phyloP scores from a whole-genome alignment of 2,113 vertebrate species.

The Macaca nemestrina region DNA sequence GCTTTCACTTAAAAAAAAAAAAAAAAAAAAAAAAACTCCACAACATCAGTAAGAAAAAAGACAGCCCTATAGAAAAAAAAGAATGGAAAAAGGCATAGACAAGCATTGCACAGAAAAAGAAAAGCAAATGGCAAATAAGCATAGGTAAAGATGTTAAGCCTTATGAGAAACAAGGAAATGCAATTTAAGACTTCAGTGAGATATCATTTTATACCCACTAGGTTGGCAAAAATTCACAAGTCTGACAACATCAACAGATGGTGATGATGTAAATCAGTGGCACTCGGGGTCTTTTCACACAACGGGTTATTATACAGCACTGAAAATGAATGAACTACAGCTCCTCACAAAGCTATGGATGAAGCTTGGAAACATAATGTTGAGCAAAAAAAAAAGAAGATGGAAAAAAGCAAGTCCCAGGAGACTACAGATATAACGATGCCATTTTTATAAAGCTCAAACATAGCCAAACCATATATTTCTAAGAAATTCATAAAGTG shows the following conservation, averaged over 20 bases:
- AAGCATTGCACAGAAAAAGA: not conserved
- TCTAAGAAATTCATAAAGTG: not conserved
- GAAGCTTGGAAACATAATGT: not conserved
- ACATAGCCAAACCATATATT: not conserved
- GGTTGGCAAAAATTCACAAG: slow-evolving; percentile 2
- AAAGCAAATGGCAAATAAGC: not conserved
- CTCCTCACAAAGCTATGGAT: not conserved
- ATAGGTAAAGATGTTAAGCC: not conserved
- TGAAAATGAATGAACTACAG: not conserved
- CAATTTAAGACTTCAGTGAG: slow-evolving; percentile 43
- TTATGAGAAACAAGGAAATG: slow-evolving; percentile 42
- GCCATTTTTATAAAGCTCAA: not conserved
- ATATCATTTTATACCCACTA: slow-evolving; percentile 28
- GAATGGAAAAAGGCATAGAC: not conserved
- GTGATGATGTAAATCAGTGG: not conserved
- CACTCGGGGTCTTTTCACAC: not conserved
- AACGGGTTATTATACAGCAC: not conserved
- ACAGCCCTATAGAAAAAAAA: not conserved
- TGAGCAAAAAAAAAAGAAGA: not conserved
- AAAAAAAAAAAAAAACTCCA: too few species aligned
- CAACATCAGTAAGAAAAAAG: slow-evolving; percentile 6
- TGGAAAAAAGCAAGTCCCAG: not conserved
- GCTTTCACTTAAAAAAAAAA: too few species aligned
- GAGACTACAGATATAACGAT: not conserved
- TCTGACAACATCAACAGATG: not conserved